These are phyloP conservation scores for Bagarius yarrelli DNA, from an alignment of 2,113 vertebrate genomes.

Conservation along the genomic window DNA sequence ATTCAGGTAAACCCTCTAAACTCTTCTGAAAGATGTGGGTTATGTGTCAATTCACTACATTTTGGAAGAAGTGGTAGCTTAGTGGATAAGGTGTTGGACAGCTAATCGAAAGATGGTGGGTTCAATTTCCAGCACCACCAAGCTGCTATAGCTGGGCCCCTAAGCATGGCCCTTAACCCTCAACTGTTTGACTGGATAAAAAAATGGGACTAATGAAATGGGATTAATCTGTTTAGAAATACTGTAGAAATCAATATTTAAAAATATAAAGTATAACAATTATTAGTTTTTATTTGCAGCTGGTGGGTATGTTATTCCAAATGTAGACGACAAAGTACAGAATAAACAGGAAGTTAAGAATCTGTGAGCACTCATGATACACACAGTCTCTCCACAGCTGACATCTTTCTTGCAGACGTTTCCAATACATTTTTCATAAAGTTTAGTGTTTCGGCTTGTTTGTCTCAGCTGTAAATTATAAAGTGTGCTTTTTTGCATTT, in stretches of 20 bases:
- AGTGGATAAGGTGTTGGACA: no score
- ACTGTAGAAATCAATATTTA: neutral
- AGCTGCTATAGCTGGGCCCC: no score
- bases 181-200: no score
- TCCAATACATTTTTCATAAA: neutral
- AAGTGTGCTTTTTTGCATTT: neutral
- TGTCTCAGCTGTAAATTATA: neutral
- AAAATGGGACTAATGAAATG: no score
- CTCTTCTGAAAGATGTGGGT: neutral
- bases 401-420: neutral
- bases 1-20: constrained; percentile 77
- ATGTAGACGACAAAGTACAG: no score
- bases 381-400: neutral
- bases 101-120: no score
- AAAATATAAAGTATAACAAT: neutral
- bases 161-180: no score
- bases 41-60: neutral
- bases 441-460: neutral
- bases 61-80: no score
- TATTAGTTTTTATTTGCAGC: neutral
- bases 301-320: neutral
- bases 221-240: no score
- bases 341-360: neutral
- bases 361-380: neutral
- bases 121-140: no score